Evolutionary conservation across 2,113 vertebrate genomes (phyloP), one percentile per base, ranked within the genome.

Genomic region (Nerophis lumbriciformis): DNA sequence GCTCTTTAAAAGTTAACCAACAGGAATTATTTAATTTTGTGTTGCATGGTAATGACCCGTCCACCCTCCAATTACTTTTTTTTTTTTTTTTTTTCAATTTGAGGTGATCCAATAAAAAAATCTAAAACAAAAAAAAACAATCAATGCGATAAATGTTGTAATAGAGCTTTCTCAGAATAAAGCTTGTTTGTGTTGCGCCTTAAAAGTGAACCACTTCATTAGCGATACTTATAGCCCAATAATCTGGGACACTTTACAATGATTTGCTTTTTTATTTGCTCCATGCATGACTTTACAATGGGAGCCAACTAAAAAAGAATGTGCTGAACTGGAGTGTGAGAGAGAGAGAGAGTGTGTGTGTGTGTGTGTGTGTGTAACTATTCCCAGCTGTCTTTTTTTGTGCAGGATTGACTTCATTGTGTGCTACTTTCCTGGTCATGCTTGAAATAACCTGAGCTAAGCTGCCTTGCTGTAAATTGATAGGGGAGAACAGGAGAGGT

Each of bases 401-500:
- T 72, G 67, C 68, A 61, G 75, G 39, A 66, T 68, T 62, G 77
- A 70, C 69, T 81, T 54, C 58, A 59, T 73, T 79, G 62, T 84
- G 72, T 38, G 39, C 16, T 66, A 62, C 54, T 65, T 80, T 76
- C 55, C 53, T 28, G 21, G 63, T 59, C 61, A 76, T 74, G 78
- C 71, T 80, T 76, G 69, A 76, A 72, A 66, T 72, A 79, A 62
- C 68, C 53, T 56, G 66, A 37, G 66, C 69, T 70, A 75, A 72
- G 67, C 78, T 61, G 72, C 56, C 65, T 78, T 36, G 35, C 58
- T 78, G 64, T 79, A 67, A 78, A 80, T 61, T 76, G 75, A 83
- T 64, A 77, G 63, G 60, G 63, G 58, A 76, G 73, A 62, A 44
- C 68, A 74, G 70, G 66, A 80, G 68, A 71, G 68, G 61, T 68